Evolutionary conservation across 2,888 invertebrate species (phyloP).

Genomic region (Zaprionus obscuricornis): DNA sequence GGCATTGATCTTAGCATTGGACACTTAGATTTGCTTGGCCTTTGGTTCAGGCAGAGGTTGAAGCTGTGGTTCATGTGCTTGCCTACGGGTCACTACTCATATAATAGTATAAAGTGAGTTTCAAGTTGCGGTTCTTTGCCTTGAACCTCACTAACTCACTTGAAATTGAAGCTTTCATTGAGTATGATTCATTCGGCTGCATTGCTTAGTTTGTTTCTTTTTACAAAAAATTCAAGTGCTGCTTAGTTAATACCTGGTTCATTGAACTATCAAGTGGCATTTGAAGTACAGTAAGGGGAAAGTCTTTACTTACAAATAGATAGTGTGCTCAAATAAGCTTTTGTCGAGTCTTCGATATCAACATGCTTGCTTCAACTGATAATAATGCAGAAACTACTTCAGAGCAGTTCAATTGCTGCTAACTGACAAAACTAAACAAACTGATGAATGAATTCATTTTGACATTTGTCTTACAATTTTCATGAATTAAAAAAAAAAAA

Average conservation of each 20-base stretch:
- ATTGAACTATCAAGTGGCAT: slow-evolving; percentile 43
- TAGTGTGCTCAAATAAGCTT: slow-evolving; percentile 17
- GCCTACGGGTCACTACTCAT: slow-evolving; percentile 63
- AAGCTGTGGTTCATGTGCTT: slow-evolving; percentile 25
- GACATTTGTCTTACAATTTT: no score
- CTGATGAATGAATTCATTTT: not conserved
- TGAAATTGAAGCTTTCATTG: slow-evolving; percentile 43
- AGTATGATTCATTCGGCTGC: slow-evolving; percentile 26
- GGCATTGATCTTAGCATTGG: slow-evolving; percentile 78
- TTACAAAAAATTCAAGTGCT: slow-evolving; percentile 43
- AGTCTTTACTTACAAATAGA: slow-evolving; percentile 15
- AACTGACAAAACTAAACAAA: no score
- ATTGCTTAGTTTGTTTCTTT: slow-evolving; percentile 24
- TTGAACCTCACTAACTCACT: slow-evolving; percentile 23
- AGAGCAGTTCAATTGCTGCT: no score
- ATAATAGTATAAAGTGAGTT: slow-evolving; percentile 57
- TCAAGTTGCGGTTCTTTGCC: slow-evolving; percentile 32
- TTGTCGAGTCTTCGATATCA: slow-evolving; percentile 14
- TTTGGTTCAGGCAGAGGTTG: slow-evolving; percentile 57
- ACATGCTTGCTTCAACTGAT: slow-evolving; percentile 10
- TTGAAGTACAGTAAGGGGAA: slow-evolving; percentile 9
- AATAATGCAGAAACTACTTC: no score
- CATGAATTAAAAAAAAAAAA: no score
- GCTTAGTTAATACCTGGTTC: slow-evolving; percentile 40
- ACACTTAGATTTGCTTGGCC: slow-evolving; percentile 27